Evolutionary conservation across 2,888 invertebrate species (phyloP).

Genomic region (Perdita meconis): DNA sequence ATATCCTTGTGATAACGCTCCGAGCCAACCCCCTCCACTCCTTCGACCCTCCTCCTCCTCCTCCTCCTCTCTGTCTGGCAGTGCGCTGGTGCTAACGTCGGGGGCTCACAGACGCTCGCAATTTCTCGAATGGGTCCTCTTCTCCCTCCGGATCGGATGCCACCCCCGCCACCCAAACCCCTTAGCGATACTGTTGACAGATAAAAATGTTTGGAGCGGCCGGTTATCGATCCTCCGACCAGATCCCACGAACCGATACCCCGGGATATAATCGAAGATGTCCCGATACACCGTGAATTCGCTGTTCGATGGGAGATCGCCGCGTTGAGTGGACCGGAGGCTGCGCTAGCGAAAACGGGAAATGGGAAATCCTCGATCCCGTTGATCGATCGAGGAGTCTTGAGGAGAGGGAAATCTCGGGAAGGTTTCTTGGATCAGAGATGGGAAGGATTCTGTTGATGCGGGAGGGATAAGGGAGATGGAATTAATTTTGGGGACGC

Average conservation of each 20-base stretch:
- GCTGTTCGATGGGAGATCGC: conserved; percentile 16
- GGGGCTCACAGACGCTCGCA: conserved; percentile 51
- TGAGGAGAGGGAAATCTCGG: no score
- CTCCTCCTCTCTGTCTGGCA: neutral
- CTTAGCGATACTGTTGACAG: conserved; percentile 56
- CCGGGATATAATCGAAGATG: conserved; percentile 49
- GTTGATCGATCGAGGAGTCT: no score
- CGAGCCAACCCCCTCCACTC: conserved; percentile 20
- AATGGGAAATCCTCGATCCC: no score
- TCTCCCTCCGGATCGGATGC: neutral
- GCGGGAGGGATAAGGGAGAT: no score
- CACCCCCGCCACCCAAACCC: neutral
- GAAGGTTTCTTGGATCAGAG: no score
- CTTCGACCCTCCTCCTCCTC: neutral
- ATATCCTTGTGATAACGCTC: conserved; percentile 79
- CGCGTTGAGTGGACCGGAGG: neutral
- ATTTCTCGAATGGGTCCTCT: conserved; percentile 51
- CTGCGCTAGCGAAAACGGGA: neutral
- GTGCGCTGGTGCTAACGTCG: conserved; percentile 48
- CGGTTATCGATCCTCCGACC: conserved; percentile 47
- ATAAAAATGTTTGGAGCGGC: conserved; percentile 56
- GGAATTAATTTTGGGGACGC: no score
- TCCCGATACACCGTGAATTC: conserved; percentile 30
- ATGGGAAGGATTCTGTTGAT: no score
- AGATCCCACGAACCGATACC: conserved; percentile 32